Evolutionary conservation across 2,797 vertebrate genomes (phyloP).

Genomic region (Tenualosa thibaudeaui): DNA sequence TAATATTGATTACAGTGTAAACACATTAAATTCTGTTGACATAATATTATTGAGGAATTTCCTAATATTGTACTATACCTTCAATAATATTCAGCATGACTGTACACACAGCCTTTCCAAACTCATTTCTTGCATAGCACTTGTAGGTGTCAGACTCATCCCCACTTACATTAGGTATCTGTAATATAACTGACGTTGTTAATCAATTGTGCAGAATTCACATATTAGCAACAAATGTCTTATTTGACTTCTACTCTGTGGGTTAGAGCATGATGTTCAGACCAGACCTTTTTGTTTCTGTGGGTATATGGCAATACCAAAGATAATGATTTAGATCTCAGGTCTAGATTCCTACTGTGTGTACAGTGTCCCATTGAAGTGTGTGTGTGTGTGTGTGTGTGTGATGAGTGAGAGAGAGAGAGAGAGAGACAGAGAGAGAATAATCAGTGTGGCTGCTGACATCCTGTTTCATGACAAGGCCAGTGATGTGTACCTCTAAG

Average conservation of each 20-base stretch:
- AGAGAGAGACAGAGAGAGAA: neutral
- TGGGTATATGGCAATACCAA: too few relatives aligned
- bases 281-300: too few relatives aligned
- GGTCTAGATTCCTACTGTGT: too few relatives aligned
- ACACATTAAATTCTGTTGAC: neutral
- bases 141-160: slow-evolving; percentile 84
- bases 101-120: slow-evolving; percentile 83
- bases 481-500: slow-evolving; percentile 75
- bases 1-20: neutral
- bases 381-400: neutral
- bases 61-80: slow-evolving; percentile 66
- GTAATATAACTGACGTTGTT: neutral
- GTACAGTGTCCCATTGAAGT: neutral
- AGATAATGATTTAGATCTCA: too few relatives aligned
- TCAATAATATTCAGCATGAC: slow-evolving; percentile 81
- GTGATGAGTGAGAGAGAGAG: neutral
- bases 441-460: neutral
- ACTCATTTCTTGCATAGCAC: slow-evolving; percentile 81
- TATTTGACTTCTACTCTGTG: too few relatives aligned
- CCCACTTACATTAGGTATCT: slow-evolving; percentile 78
- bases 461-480: neutral
- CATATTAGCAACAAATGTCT: neutral
- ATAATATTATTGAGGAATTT: neutral
- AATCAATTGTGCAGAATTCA: neutral
- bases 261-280: too few relatives aligned